Conservation (phyloP, 2,797 vertebrate genomes). For the Melanotaenia maccullochi region DNA sequence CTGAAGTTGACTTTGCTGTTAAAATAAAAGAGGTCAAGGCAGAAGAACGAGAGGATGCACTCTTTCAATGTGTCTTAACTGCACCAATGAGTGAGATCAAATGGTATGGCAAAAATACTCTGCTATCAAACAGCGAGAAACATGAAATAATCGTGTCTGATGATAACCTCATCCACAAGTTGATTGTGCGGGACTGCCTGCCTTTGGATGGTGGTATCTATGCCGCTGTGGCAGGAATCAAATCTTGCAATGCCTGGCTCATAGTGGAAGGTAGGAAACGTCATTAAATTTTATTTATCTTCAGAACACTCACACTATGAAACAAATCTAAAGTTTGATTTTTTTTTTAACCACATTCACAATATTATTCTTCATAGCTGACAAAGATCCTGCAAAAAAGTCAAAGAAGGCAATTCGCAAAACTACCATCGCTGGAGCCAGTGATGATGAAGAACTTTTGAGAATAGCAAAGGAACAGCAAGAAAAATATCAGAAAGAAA, state of each 20-base stretch:
- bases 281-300: background rate
- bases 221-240: conserved; percentile 84
- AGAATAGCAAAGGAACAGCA: conserved; percentile 81
- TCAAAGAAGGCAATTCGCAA: conserved; percentile 80
- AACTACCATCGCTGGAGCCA: conserved; percentile 73
- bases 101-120: conserved; percentile 85
- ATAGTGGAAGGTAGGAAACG: conserved; percentile 86
- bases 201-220: conserved; percentile 89
- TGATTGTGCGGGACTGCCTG: conserved; percentile 82
- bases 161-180: conserved; percentile 88
- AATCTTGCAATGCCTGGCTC: conserved; percentile 89
- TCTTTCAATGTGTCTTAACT: conserved; percentile 86
- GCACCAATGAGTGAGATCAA: conserved; percentile 75
- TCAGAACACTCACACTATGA: background rate
- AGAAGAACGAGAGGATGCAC: conserved; percentile 80
- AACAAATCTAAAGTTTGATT: too few species aligned
- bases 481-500: conserved; percentile 76
- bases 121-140: conserved; percentile 77
- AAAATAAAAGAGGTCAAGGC: conserved; percentile 84
- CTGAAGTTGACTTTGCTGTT: conserved; percentile 81
- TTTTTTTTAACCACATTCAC: background rate
- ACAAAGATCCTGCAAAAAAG: conserved; percentile 71
- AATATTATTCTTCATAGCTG: conserved; percentile 54
- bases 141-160: conserved; percentile 83
- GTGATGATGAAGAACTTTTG: conserved; percentile 64